These are phyloP conservation scores for Spodoptera picta DNA, from an alignment of 2,888 invertebrate species.

Conservation along the genomic window DNA sequence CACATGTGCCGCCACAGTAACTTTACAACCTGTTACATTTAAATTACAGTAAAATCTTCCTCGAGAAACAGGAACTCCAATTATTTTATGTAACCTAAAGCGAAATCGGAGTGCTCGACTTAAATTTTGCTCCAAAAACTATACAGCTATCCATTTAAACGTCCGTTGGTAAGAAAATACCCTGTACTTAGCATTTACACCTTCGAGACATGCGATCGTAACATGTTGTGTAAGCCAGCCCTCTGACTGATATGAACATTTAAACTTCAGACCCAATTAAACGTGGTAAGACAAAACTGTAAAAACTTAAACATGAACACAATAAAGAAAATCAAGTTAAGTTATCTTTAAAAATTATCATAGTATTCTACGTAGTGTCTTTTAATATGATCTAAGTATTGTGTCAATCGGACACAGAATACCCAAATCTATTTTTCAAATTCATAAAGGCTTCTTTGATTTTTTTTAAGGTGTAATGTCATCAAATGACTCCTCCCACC, in stretches of 20 bases:
- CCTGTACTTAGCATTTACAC: slow-evolving; percentile 63
- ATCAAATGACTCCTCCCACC: too few relatives aligned
- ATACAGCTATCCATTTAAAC: slow-evolving; percentile 54
- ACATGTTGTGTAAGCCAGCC: slow-evolving; percentile 54
- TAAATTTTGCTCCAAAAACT: slow-evolving; percentile 55
- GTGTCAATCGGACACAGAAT: too few relatives aligned
- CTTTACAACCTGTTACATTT: not conserved
- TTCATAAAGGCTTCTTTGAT: too few relatives aligned
- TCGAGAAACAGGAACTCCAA: slow-evolving; percentile 16
- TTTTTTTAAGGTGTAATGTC: too few relatives aligned
- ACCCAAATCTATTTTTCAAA: too few relatives aligned
- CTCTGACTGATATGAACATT: slow-evolving; percentile 57
- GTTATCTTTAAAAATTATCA: too few relatives aligned
- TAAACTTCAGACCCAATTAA: slow-evolving; percentile 47
- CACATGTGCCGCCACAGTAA: not conserved
- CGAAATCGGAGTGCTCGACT: slow-evolving; percentile 39
- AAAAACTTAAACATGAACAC: too few relatives aligned
- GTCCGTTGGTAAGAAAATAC: slow-evolving; percentile 36
- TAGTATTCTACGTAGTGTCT: too few relatives aligned
- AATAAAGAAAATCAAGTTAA: too few relatives aligned
- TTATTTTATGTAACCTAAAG: slow-evolving; percentile 33
- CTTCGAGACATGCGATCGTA: slow-evolving; percentile 60
- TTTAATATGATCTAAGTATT: too few relatives aligned
- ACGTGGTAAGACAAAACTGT: not conserved
- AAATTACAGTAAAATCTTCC: slow-evolving; percentile 14